Base-by-base conservation (phyloP, 2,888 invertebrate genomes). In the Tiphia femorata region DNA sequence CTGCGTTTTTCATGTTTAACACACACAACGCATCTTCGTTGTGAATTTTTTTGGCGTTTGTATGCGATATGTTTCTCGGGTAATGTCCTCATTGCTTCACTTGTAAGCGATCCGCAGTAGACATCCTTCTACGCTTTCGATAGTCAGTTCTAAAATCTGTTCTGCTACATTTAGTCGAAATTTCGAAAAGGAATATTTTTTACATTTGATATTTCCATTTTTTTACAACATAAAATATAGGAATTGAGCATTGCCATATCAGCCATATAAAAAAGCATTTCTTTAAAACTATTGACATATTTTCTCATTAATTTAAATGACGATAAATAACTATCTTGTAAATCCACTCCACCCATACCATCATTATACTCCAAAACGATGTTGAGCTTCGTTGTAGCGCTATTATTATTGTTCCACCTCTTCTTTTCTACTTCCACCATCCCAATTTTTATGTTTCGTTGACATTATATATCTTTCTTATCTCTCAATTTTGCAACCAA, bases 341-440 rank as follows among this genome's bases (percentile, higher is more conserved):
- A 3, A 19, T 42, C 42, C n/a, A 29, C 17, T 7, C 3, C 38
- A 38, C 3, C 38, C 20, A 38, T 38, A 8, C 30, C 20, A 8
- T 55, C 38, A 53, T 67, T 70, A 25, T 69, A 70, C 5, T 69
- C 61, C 30, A 69, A 48, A 43, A 54, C 21, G 27, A 54, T 40
- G 19, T 59, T 54, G 10, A 48, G 35, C 14, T 54, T 59, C 41
- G 40, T 49, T 27, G 58, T 21, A 35, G 20, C 30, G n/a, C n/a
- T n/a, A 19, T 42, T 57, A 47, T 57, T 49, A 54, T 50, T 49
- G 48, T 62, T 58, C 49, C 40, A 47, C 35, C 19, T 25, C 21
- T 41, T 44, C 3, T 54, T 27, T 44, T 44, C 43, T 7, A 23
- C 19, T 52, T 62, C 49, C 5, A 47, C 25, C 52, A 58, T 63